These are phyloP conservation scores for Bambusicola thoracicus DNA, from an alignment of 2,113 vertebrate species.

Conservation along the genomic window DNA sequence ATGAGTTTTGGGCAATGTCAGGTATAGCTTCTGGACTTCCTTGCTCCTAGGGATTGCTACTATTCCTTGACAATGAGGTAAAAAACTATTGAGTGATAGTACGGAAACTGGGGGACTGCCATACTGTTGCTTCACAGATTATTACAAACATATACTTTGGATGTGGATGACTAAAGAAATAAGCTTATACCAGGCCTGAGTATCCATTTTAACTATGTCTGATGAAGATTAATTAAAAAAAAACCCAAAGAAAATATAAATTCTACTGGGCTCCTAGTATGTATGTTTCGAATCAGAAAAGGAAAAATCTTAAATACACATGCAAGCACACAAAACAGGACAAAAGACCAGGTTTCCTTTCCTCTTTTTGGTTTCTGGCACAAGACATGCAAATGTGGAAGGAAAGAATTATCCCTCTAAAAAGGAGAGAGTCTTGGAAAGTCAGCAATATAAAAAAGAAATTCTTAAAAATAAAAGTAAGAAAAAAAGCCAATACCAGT, in stretches of 20 bases:
- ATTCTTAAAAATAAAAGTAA: background rate
- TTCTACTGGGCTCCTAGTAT: background rate
- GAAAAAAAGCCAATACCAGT: background rate
- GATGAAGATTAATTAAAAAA: background rate
- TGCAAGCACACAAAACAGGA: background rate
- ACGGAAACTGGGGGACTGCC: background rate
- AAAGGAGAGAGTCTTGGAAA: background rate
- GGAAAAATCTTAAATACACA: background rate
- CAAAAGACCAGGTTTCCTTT: background rate
- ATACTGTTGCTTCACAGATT: background rate
- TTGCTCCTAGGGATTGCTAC: background rate
- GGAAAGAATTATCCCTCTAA: background rate
- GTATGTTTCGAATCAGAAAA: slow-evolving; percentile 1
- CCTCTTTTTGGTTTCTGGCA: slow-evolving; percentile 27
- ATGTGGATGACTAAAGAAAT: background rate
- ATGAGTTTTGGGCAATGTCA: background rate
- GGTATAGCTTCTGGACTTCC: background rate
- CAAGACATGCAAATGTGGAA: slow-evolving; percentile 7
- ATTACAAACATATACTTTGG: background rate
- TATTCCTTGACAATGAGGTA: background rate
- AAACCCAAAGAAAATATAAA: background rate
- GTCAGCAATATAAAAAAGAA: background rate
- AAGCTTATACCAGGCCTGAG: background rate
- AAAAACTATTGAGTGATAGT: background rate
- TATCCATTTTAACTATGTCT: background rate